Conservation (phyloP, 37 sponge, comb jelly and placozoan genomes). For the Agelas oroides region DNA sequence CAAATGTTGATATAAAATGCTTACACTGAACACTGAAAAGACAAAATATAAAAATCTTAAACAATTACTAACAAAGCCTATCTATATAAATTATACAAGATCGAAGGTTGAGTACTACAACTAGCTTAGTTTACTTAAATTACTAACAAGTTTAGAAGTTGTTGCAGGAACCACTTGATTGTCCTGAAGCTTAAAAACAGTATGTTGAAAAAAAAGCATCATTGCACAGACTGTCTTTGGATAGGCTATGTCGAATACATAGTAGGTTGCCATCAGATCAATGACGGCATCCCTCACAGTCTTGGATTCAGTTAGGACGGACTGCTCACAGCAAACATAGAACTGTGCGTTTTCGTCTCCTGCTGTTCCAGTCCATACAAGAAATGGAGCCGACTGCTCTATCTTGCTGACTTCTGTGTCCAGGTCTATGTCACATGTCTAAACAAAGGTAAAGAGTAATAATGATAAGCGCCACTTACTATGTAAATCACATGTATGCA, state of each 20-base stretch:
- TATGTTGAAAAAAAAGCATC: not conserved
- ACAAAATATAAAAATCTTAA: not conserved
- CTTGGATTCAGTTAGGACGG: not conserved
- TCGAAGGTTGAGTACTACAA: too few species aligned
- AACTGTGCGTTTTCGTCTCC: not conserved
- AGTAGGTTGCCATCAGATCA: constrained; percentile 4
- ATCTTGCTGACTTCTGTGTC: not conserved
- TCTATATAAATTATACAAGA: not conserved
- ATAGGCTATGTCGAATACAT: not conserved
- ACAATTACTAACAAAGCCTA: not conserved
- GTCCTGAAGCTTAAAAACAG: not conserved
- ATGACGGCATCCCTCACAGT: constrained; percentile 1
- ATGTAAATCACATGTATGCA: too few species aligned
- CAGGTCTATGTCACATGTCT: constrained; percentile 1
- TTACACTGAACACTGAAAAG: not conserved
- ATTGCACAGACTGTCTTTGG: not conserved
- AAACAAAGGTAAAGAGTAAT: not conserved
- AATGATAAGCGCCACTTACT: too few species aligned
- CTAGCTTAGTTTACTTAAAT: too few species aligned
- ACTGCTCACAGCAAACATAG: constrained; percentile 16
- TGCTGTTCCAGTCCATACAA: not conserved
- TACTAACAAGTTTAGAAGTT: not conserved
- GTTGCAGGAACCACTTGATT: not conserved
- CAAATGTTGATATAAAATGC: too few species aligned
- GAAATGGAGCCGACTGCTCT: constrained; percentile 9